These are phyloP conservation scores for Drosophila colorata DNA, from an alignment of 2,888 invertebrate genomes.

Conservation along the genomic window DNA sequence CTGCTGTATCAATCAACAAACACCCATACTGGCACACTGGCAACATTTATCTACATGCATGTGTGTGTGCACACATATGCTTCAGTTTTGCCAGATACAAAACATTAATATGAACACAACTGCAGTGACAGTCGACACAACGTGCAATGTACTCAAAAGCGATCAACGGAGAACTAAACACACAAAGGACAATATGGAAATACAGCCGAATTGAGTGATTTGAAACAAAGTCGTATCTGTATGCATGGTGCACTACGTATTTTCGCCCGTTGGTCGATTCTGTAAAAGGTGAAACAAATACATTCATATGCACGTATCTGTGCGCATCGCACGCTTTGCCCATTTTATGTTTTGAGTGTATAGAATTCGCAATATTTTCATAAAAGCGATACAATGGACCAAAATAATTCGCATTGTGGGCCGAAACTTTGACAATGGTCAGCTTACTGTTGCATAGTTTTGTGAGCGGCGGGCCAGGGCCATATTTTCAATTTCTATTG, in stretches of 20 bases:
- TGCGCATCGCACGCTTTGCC: not conserved
- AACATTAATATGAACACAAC: constrained; percentile 26
- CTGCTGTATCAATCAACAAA: constrained; percentile 46
- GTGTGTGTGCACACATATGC: constrained; percentile 2
- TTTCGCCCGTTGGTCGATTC: not conserved
- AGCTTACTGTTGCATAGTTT: constrained; percentile 56
- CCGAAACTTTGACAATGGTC: constrained; percentile 42
- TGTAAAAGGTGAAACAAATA: constrained; percentile 7
- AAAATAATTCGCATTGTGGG: constrained; percentile 67
- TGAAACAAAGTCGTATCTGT: constrained; percentile 14
- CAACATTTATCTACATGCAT: not conserved
- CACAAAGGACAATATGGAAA: constrained; percentile 27
- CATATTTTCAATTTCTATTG: constrained; percentile 74
- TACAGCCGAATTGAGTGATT: constrained; percentile 25
- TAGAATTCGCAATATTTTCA: constrained; percentile 61
- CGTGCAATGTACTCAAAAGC: constrained; percentile 33
- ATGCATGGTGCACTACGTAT: too few relatives aligned
- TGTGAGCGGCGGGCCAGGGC: constrained; percentile 23
- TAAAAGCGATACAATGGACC: constrained; percentile 59
- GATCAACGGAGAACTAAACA: constrained; percentile 40
- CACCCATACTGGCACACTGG: constrained; percentile 1
- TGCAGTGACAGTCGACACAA: constrained; percentile 29
- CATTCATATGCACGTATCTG: not conserved
- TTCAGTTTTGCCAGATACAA: constrained; percentile 15
- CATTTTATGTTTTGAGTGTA: constrained; percentile 35